Percentiles rank a stretch among this genome's conserved stretches.
phyloP scores from a whole-genome alignment of 2,113 vertebrate genomes.

The Ia io region DNA sequence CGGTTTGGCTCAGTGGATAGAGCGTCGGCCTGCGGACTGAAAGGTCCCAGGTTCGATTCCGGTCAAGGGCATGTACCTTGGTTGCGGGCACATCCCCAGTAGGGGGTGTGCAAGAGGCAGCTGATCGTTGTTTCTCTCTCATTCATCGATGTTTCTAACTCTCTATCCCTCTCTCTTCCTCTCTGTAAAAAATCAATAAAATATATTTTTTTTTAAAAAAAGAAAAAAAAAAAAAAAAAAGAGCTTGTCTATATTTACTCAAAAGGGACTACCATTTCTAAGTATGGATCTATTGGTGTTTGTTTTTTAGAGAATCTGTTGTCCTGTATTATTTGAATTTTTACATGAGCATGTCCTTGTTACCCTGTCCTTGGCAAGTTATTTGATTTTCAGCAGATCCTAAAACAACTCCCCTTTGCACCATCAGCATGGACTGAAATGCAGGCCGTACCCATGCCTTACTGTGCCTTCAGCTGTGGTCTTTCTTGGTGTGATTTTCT shows the following conservation, averaged over 20 bases:
- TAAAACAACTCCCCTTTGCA: not conserved
- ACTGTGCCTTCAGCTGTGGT: not conserved
- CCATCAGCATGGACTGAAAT: not conserved
- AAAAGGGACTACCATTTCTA: not conserved
- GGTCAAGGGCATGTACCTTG: too few relatives aligned
- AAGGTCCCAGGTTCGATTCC: too few relatives aligned
- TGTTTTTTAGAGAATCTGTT: not conserved
- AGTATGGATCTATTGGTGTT: not conserved
- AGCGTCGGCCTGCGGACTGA: too few relatives aligned
- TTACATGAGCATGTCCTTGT: not conserved
- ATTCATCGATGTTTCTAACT: too few relatives aligned
- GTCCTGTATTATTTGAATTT: not conserved
- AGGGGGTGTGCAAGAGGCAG: too few relatives aligned
- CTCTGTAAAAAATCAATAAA: too few relatives aligned
- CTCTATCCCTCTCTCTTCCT: too few relatives aligned
- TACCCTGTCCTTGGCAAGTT: not conserved
- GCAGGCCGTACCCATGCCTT: not conserved
- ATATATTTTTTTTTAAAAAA: too few relatives aligned
- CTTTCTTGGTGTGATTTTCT: not conserved
- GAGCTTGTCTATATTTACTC: not conserved
- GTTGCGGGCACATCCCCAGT: too few relatives aligned
- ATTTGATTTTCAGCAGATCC: not conserved
- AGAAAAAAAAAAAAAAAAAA: too few relatives aligned
- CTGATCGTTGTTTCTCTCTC: too few relatives aligned
- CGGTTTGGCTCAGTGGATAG: too few relatives aligned